phyloP scores from a whole-genome alignment of 2,113 vertebrate species.

The Ceyx melanurus region DNA sequence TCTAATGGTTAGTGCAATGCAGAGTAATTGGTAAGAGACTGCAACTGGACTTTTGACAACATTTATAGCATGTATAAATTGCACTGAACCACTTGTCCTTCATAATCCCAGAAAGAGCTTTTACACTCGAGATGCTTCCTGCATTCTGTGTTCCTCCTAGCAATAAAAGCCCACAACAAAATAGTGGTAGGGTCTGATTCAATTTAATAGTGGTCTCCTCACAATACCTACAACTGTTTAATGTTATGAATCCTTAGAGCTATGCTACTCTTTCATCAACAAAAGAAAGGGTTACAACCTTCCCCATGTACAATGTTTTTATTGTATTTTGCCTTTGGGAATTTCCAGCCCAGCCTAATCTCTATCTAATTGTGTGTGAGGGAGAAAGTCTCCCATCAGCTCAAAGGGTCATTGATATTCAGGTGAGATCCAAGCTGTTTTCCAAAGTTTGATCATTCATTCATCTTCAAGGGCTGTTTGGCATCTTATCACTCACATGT shows the following conservation, averaged over 20 bases:
- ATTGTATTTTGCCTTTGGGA: slow-evolving; percentile 69
- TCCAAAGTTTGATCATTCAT: slow-evolving; percentile 50
- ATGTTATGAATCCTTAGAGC: slow-evolving; percentile 66
- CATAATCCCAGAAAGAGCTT: slow-evolving; percentile 59
- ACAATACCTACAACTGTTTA: slow-evolving; percentile 51
- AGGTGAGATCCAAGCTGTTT: slow-evolving; percentile 42
- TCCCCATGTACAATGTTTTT: slow-evolving; percentile 48
- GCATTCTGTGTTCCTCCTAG: neutral
- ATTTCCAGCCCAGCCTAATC: slow-evolving; percentile 46
- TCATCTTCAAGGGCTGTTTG: slow-evolving; percentile 8
- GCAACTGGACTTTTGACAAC: slow-evolving; percentile 35
- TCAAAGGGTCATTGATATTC: slow-evolving; percentile 54
- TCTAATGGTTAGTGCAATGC: neutral
- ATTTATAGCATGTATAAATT: slow-evolving; percentile 42
- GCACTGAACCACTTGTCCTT: slow-evolving; percentile 50
- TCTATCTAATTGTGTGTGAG: slow-evolving; percentile 49
- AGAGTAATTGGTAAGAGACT: neutral
- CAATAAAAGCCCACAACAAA: slow-evolving; percentile 43
- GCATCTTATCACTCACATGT: neutral
- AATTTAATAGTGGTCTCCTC: slow-evolving; percentile 58
- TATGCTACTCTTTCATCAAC: slow-evolving; percentile 56
- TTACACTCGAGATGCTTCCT: slow-evolving; percentile 34
- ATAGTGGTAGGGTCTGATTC: slow-evolving; percentile 36
- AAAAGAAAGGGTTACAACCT: slow-evolving; percentile 61
- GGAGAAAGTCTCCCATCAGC: slow-evolving; percentile 47